Conservation (phyloP, 2,113 vertebrate genomes). For the Uropsilus gracilis region DNA sequence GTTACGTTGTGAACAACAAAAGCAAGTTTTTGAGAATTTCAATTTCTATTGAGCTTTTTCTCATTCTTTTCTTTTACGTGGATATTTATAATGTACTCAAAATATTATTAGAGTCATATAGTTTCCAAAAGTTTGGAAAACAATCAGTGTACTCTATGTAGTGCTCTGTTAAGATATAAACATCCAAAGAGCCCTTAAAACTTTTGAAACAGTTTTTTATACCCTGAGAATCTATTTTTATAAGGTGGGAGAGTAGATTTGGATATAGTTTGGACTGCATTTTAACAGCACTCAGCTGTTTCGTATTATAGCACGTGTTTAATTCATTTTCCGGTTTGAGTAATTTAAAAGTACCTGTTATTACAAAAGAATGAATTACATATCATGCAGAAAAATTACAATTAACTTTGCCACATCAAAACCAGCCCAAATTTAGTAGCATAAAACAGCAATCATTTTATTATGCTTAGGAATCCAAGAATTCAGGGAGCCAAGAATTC, state of each 20-base stretch:
- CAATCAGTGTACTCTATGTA: neutral
- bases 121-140: neutral
- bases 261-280: neutral
- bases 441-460: neutral
- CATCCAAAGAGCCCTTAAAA: neutral
- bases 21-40: neutral
- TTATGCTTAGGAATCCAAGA: neutral
- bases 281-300: neutral
- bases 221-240: constrained; percentile 7
- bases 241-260: neutral
- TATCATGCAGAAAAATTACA: neutral
- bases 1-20: neutral
- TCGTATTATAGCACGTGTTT: neutral
- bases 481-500: neutral
- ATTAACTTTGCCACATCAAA: neutral
- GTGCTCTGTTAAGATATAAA: neutral
- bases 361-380: neutral
- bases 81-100: neutral
- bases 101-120: neutral
- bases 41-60: neutral
- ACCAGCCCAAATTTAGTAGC: neutral
- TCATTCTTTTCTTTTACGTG: neutral
- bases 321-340: neutral
- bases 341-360: neutral
- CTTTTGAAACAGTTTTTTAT: neutral